Evolutionary conservation across 2,113 vertebrate species (phyloP), one percentile per base, ranked within the genome.

Genomic region (Onychostruthus taczanowskii): DNA sequence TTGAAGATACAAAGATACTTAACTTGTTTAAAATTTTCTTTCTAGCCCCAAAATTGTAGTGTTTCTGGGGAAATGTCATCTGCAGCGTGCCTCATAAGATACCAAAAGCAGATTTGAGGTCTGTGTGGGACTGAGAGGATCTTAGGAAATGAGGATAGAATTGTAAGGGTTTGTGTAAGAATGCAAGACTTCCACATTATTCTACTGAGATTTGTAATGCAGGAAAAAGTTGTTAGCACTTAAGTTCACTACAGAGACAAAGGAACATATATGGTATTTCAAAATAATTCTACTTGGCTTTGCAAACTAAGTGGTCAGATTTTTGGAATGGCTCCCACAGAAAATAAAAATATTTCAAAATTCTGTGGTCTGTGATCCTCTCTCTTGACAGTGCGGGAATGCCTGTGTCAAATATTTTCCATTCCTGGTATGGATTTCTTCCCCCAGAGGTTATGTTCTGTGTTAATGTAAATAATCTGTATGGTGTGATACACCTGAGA

Each of bases 291-390:
- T 41, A 20, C 41, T 66, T 9, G 4, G 19, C 67, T 91, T 92
- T 88, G 50, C 27, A 83, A 86, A 76, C 24, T 24, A 66, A 52
- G 59, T 1, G 2, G 66, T 58, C 35, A 73, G 22, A n/a, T 49
- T 81, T 84, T 75, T 94, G 22, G 55, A 94, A 88, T 10, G 20
- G 15, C 7, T 94, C 31, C 72, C 52, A 31, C 9, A 74, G 58
- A 90, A 95, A 92, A 76, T 46, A 55, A 59, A 94, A 93, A 47
- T 70, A 30, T 86, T 86, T 86, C 46, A 21, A 16, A 93, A 87
- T 78, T 61, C 86, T 92, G 56, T 53, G 79, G 75, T 77, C 47
- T 90, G 43, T 86, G 55, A 63, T 91, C 33, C 31, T 91, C 91
- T 80, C 22, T 81, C 9, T 47, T 92, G 75, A 23, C 0, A 9